Base-by-base conservation (phyloP, 1,140 invertebrate genomes). In the Cotesia glomerata region DNA sequence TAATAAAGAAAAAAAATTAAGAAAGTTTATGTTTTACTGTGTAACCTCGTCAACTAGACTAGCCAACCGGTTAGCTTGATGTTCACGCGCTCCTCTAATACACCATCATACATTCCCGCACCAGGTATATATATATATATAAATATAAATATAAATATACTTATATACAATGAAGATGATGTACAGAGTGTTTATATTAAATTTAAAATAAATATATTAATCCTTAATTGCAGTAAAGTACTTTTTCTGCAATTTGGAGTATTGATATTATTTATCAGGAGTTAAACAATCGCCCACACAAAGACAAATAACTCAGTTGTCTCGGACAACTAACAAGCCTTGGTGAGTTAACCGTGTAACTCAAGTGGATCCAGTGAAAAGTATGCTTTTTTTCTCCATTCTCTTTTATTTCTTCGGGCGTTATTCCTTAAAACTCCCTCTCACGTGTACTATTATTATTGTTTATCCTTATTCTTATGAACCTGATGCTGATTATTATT, bases 71-170 rank as follows among this genome's bases (percentile, higher is more conserved):
- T 74, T 26, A 26, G 26, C 2, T 26, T 26, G n/a, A n/a, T 71
- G 73, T 74, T 71, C 73, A 51, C 69, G 69, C 58, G 68, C 58
- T 63, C 35, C 65, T 54, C 69, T 62, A 69, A 61, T 67, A 64
- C 51, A 63, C 39, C 32, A 35, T 13, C 49, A 39, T 58, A 72
- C 56, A 64, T 72, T 56, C 18, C 45, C 58, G 32, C 62, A 56
- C 39, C 36, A 59, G 16, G n/a, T 56, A 14, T 56, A 56, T 56
- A 18, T 56, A 14, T 16, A 56, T 56, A 56, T 18, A 4, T 14
- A 13, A 14, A 3, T 63, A 63, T 63, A 16, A 39, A 39, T 63
- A 36, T 54, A 13, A 26, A 26, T 26, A 26, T 26, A 26, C 3
- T 26, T 26, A 26, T 26, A 26, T 26, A 26, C 3, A 2, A 26